Evolutionary conservation across 2,797 vertebrate species (phyloP), one percentile per base, ranked within the genome.

Genomic region (Bovichtus diacanthus): DNA sequence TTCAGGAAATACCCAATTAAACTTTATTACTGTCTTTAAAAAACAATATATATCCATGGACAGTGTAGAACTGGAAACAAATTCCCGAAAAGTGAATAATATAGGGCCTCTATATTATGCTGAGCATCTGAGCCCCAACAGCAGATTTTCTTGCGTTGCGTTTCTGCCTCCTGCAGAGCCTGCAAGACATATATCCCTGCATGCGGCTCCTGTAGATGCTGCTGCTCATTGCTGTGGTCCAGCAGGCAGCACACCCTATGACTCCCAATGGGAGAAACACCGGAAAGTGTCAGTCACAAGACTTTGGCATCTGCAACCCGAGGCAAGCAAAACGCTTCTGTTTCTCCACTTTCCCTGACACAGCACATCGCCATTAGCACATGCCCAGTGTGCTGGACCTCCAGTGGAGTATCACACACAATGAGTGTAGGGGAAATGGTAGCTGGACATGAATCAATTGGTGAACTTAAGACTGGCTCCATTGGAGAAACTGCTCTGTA

Each of bases 141-240:
- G 66, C 60, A 78, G 78, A 75, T 89, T 85, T 83, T 86, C 81
- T 89, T 91, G 85, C n/a, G 87, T 88, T 70, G 47, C 23, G 18
- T 55, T 63, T 85, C 49, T 74, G 31, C 56, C 83, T 76, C 70
- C 74, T 77, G 74, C 78, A 70, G 74, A 70, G 84, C 90, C 92
- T 94, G 93, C 91, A 93, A 94, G 94, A 93, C 76, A 61, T 87
- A 92, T 92, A 92, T 90, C 84, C 69, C 70, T 85, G 82, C 79
- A 65, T 72, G 80, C 62, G 87, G 72, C 62, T 88, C 54, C 75
- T 55, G 69, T 76, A 74, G 76, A 84, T 78, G 80, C 83, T 86
- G 82, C 82, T 75, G 81, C 70, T 74, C 78, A 77, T 51, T 78
- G 86, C 87, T 74, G 81, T 3, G 9, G 80, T 82, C 70, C 89